Evolutionary conservation across 2,888 invertebrate species (phyloP).

Genomic region (Drosophila putrida): DNA sequence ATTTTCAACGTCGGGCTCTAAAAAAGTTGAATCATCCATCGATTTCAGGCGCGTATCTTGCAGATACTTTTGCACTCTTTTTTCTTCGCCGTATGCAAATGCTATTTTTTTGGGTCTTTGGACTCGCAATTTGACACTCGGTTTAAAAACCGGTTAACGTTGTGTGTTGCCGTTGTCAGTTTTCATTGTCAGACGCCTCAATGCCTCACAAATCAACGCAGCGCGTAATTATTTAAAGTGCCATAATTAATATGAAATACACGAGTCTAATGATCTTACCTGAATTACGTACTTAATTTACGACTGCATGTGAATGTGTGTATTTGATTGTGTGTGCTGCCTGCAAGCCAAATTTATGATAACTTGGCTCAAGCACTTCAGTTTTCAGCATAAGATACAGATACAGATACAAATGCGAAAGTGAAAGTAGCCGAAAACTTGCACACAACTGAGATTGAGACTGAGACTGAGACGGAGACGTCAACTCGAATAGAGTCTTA

Average conservation of each 20-base stretch:
- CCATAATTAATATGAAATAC: slow-evolving; percentile 68
- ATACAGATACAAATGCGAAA: slow-evolving; percentile 58
- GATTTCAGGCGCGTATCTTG: slow-evolving; percentile 63
- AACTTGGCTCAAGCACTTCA: slow-evolving; percentile 25
- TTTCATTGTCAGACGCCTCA: slow-evolving; percentile 62
- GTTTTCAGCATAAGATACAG: slow-evolving; percentile 38
- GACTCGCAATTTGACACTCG: slow-evolving; percentile 52
- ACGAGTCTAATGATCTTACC: slow-evolving; percentile 60
- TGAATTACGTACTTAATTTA: slow-evolving; percentile 65
- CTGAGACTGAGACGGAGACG: slow-evolving; percentile 9
- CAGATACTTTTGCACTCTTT: slow-evolving; percentile 52
- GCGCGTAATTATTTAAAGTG: slow-evolving; percentile 58
- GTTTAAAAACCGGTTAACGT: slow-evolving; percentile 40
- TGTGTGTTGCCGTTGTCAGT: slow-evolving; percentile 11
- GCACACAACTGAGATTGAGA: slow-evolving; percentile 37
- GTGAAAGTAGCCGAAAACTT: slow-evolving; percentile 72
- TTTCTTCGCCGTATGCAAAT: slow-evolving; percentile 49
- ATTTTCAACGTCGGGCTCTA: slow-evolving; percentile 43
- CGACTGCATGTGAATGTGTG: slow-evolving; percentile 7
- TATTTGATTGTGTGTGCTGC: slow-evolving; percentile 4
- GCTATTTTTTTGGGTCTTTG: slow-evolving; percentile 60
- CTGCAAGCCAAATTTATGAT: slow-evolving; percentile 60
- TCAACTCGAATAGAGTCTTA: slow-evolving; percentile 9
- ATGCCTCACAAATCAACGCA: slow-evolving; percentile 28
- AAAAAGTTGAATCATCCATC: slow-evolving; percentile 74